Evolutionary conservation across 2,113 vertebrate genomes (phyloP), one percentile per base, ranked within the genome.

Genomic region (Passer montanus): DNA sequence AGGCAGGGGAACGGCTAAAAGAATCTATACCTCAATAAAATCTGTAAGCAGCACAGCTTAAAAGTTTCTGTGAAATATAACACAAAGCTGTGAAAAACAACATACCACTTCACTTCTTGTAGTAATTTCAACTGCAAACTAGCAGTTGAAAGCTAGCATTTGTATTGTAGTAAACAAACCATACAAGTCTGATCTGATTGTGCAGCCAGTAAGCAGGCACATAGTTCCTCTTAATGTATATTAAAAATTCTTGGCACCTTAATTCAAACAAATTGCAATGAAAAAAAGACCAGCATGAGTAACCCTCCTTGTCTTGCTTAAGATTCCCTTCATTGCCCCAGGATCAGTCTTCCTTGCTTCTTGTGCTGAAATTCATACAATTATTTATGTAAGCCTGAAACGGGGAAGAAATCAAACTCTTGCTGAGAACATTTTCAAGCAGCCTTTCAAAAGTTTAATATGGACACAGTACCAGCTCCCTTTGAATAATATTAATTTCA

Each of bases 241-340:
- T 87, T 87, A 93, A 95, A 95, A 91, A 83, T 95, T 91, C 68
- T 89, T 91, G 83, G 55, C 86, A 88, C n/a, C 39, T 53, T 50
- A 63, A 75, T 17, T 52, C 58, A 94, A 77, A 86, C 21, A 91
- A 52, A 63, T 70, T 67, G 37, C 43, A 79, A 58, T 76, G 33
- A 87, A 89, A 66, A 94, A 95, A 72, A 64, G 27, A 90, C 22
- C 66, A 64, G 23, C 8, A 30, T 13, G 43, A 84, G 22, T 31
- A 90, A 90, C 12, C 24, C 64, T 91, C 23, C 37, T 55, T 30
- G 3, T 21, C 77, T 90, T 75, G 31, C 50, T 90, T 90, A 46
- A 96, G 53, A 85, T 89, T 81, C 53, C 18, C 43, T 79, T 90
- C 49, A 93, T 35, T 27, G n/a, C 14, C 43, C 6, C 28, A 49